Conservation (phyloP, 1,140 invertebrate genomes). For the Drosophila insularis region DNA sequence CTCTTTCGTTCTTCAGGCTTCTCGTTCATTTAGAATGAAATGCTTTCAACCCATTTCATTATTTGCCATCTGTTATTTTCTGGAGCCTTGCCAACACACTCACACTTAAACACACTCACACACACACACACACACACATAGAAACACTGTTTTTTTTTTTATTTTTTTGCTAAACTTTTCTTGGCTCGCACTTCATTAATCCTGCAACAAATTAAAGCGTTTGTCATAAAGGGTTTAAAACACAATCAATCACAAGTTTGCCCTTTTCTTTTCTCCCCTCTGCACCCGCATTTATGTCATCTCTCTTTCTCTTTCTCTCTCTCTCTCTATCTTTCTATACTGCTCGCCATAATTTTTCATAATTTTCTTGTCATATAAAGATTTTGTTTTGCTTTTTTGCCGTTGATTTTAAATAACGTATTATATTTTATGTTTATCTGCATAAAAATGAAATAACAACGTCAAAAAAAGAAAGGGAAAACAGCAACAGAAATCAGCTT, state of each 20-base stretch:
- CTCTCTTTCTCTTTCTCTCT: not conserved
- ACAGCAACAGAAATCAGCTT: not conserved
- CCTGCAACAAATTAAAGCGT: slow-evolving; percentile 67
- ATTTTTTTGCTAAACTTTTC: slow-evolving; percentile 37
- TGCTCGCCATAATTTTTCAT: slow-evolving; percentile 55
- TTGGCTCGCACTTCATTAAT: slow-evolving; percentile 63
- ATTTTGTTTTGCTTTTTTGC: slow-evolving; percentile 32
- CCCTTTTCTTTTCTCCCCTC: slow-evolving; percentile 3
- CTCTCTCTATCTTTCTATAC: not conserved
- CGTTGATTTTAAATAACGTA: slow-evolving; percentile 65
- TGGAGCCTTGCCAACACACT: slow-evolving; percentile 6
- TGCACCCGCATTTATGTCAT: not conserved
- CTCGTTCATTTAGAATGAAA: not conserved
- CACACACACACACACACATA: slow-evolving; percentile 10
- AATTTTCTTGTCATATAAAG: slow-evolving; percentile 51
- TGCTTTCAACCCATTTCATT: slow-evolving; percentile 5
- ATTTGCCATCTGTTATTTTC: slow-evolving; percentile 30
- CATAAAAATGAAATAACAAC: slow-evolving; percentile 75
- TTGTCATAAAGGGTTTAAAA: slow-evolving; percentile 71
- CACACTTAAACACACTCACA: not conserved
- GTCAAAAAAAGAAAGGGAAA: not conserved
- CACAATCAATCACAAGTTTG: slow-evolving; percentile 65
- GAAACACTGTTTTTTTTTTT: slow-evolving; percentile 8
- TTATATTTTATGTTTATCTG: slow-evolving; percentile 73
- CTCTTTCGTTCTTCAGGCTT: no score